Conservation (phyloP, 2,113 vertebrate genomes). For the Raja brachyura region DNA sequence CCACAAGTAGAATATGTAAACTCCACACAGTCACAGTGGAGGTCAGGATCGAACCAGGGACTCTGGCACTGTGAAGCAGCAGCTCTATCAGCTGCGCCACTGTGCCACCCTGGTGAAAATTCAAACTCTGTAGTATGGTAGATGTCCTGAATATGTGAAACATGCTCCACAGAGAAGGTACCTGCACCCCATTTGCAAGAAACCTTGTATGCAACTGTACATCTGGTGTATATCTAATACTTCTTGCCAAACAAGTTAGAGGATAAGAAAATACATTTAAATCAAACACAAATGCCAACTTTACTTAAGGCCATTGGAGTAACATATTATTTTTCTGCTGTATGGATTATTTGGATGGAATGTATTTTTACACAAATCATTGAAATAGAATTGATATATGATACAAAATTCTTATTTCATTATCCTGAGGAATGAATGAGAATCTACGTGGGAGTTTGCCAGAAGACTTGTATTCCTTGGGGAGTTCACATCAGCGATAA, state of each 20-base stretch:
- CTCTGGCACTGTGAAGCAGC: no score
- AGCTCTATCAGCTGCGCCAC: no score
- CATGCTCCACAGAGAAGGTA: background rate
- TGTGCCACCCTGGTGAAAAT: no score
- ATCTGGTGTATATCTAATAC: background rate
- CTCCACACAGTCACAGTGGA: no score
- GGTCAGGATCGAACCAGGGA: no score
- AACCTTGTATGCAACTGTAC: background rate
- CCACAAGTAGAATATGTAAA: no score
- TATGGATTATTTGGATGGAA: background rate
- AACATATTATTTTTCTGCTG: background rate
- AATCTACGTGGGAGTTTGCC: background rate
- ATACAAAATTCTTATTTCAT: background rate
- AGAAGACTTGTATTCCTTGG: background rate
- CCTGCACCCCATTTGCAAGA: background rate
- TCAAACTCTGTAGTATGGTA: no score
- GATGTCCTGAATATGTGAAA: background rate
- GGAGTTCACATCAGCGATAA: background rate
- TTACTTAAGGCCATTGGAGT: background rate
- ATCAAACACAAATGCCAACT: background rate
- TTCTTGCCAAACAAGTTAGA: background rate
- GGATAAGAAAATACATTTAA: background rate
- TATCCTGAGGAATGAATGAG: conserved; percentile 8
- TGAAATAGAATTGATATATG: conserved; percentile 7
- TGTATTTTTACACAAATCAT: background rate